Evolutionary conservation across 2,113 vertebrate genomes (phyloP).

Genomic region (Siniperca knerii): DNA sequence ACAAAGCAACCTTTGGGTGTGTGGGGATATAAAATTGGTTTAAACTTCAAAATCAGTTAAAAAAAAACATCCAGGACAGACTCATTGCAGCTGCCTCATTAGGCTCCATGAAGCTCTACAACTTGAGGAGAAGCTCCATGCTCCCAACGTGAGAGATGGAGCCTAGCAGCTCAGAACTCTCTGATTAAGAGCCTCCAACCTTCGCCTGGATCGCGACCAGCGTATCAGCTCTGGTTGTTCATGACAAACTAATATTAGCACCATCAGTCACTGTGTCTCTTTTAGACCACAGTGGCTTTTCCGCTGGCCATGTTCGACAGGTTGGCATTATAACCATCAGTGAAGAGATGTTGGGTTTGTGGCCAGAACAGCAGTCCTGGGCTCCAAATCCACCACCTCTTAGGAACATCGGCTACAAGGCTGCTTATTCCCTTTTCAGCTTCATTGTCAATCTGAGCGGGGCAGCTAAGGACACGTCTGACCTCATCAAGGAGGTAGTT

Average conservation of each 20-base stretch:
- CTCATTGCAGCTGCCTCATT: constrained; percentile 6
- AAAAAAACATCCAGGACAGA: neutral
- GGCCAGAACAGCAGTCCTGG: constrained; percentile 14
- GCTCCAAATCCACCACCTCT: neutral
- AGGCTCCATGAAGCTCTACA: neutral
- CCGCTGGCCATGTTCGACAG: neutral
- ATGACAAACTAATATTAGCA: neutral
- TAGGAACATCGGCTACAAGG: neutral
- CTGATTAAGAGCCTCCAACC: neutral
- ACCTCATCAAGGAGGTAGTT: constrained; percentile 40
- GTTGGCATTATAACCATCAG: neutral
- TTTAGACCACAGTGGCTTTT: neutral
- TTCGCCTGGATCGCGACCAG: neutral
- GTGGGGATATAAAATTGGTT: no score
- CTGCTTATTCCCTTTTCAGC: neutral
- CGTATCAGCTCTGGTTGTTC: neutral
- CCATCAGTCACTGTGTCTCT: neutral
- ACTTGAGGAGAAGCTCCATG: neutral
- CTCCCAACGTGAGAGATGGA: neutral
- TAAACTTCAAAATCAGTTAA: neutral
- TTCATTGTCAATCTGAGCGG: constrained; percentile 2
- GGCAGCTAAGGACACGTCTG: constrained; percentile 5
- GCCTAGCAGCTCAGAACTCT: constrained; percentile 6
- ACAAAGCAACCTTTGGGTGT: no score
- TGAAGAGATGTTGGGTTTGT: neutral